Percentiles rank a stretch among this genome's conserved stretches.
phyloP scores from a whole-genome alignment of 2,888 invertebrate species.

The Lordiphosa fenestrarum region DNA sequence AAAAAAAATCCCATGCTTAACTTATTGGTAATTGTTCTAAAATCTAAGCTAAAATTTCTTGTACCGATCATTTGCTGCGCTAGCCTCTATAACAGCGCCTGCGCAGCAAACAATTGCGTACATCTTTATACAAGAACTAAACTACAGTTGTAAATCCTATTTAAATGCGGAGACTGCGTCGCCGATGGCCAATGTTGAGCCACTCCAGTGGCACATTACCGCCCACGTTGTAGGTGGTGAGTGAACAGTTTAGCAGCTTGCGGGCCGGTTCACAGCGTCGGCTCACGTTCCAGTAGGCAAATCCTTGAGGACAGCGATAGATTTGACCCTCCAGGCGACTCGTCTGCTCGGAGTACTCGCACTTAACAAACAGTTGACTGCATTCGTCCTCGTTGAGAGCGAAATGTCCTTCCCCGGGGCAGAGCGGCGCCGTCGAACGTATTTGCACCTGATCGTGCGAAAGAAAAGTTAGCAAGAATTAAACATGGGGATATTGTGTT shows the following conservation, averaged over 20 bases:
- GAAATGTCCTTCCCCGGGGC: conserved; percentile 86
- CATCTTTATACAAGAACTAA: conserved; percentile 33
- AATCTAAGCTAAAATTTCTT: conserved; percentile 52
- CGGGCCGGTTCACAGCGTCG: conserved; percentile 86
- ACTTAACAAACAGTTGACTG: conserved; percentile 87
- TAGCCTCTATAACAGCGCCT: conserved; percentile 37
- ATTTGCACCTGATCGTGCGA: conserved; percentile 84
- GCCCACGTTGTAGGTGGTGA: conserved; percentile 57
- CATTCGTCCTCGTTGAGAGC: conserved; percentile 86
- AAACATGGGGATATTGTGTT: too few relatives aligned
- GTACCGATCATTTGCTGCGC: conserved; percentile 66
- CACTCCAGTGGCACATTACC: conserved; percentile 78
- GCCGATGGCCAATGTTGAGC: conserved; percentile 77
- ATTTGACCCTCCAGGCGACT: conserved; percentile 85
- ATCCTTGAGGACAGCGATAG: conserved; percentile 89
- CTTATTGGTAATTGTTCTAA: conserved; percentile 50
- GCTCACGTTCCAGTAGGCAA: conserved; percentile 89
- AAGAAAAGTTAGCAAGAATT: neutral
- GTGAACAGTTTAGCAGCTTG: conserved; percentile 83
- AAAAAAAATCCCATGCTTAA: conserved; percentile 28
- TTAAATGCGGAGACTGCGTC: conserved; percentile 75
- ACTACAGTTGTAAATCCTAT: conserved; percentile 33
- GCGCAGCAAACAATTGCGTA: conserved; percentile 66
- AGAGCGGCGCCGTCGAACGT: conserved; percentile 82
- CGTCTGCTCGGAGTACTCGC: conserved; percentile 81